A percentile compares a stretch with the other conserved stretches of the same genome.
Conservation (phyloP, 1,140 invertebrate genomes). For the Meloidogyne exigua region DNA sequence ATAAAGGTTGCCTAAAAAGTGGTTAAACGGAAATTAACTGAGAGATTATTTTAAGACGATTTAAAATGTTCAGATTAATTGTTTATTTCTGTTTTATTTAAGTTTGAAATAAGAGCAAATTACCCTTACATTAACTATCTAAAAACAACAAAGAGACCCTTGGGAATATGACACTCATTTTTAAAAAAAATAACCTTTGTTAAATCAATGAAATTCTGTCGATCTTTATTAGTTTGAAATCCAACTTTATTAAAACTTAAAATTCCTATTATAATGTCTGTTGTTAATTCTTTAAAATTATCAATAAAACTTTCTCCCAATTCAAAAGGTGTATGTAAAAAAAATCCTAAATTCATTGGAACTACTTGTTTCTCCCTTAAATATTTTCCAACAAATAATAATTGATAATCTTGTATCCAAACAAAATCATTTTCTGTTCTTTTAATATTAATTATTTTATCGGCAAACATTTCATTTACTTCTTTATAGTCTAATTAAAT, state of each 20-base stretch:
- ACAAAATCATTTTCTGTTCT: constrained; percentile 53
- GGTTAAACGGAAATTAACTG: too few species aligned
- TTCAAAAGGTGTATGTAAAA: constrained; percentile 21
- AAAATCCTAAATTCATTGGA: background rate
- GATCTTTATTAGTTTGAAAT: constrained; percentile 62
- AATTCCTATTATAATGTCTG: constrained; percentile 56
- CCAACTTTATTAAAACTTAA: constrained; percentile 62
- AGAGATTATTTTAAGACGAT: too few species aligned
- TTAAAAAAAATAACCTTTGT: constrained; percentile 18
- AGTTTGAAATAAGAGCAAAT: too few species aligned
- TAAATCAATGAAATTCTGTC: constrained; percentile 55
- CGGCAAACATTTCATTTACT: constrained; percentile 47
- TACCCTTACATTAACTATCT: too few species aligned
- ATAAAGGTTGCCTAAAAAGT: too few species aligned
- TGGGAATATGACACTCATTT: too few species aligned
- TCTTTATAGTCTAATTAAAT: background rate
- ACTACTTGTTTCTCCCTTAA: constrained; percentile 55
- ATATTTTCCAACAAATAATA: constrained; percentile 60
- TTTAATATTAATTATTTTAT: constrained; percentile 32
- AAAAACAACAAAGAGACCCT: too few species aligned
- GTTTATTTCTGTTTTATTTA: too few species aligned
- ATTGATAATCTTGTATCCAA: constrained; percentile 63
- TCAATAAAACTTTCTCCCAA: constrained; percentile 59
- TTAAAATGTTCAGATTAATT: too few species aligned
- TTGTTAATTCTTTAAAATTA: constrained; percentile 48